Conservation (phyloP, 2,888 invertebrate species). For the Hecatera dysodea region DNA sequence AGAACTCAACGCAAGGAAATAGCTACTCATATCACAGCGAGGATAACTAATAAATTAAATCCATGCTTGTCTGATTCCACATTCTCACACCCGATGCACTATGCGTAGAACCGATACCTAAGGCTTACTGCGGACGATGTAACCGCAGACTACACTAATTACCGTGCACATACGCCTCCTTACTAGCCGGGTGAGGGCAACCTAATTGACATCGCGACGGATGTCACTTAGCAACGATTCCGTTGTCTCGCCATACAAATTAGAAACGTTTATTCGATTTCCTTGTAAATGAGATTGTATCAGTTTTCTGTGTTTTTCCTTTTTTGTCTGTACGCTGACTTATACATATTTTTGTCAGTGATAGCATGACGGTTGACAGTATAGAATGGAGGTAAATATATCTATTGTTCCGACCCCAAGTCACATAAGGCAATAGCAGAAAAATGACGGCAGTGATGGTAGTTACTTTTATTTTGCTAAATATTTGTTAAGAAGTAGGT, state of each 20-base stretch:
- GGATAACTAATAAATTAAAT: neutral
- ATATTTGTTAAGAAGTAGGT: neutral
- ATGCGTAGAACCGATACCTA: slow-evolving; percentile 31
- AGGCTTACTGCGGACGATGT: slow-evolving; percentile 43
- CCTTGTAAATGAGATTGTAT: slow-evolving; percentile 64
- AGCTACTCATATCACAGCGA: too few species aligned
- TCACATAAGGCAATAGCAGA: too few species aligned
- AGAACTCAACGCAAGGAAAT: neutral
- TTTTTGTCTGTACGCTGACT: neutral
- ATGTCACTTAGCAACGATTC: slow-evolving; percentile 77
- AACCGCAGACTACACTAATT: slow-evolving; percentile 64
- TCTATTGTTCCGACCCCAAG: too few species aligned
- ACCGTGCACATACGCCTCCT: slow-evolving; percentile 61
- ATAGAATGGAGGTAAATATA: too few species aligned
- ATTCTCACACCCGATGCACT: slow-evolving; percentile 21
- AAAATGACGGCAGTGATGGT: too few species aligned
- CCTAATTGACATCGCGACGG: slow-evolving; percentile 81
- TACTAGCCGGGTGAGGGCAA: slow-evolving; percentile 64
- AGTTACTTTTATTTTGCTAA: neutral
- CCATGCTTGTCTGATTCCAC: slow-evolving; percentile 1
- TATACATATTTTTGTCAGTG: neutral
- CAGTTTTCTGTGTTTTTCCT: slow-evolving; percentile 43
- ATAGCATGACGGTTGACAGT: too few species aligned
- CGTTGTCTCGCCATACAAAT: slow-evolving; percentile 64
- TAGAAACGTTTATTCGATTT: slow-evolving; percentile 70